phyloP scores from a whole-genome alignment of 2,113 vertebrate genomes.

The Tympanuchus pallidicinctus region DNA sequence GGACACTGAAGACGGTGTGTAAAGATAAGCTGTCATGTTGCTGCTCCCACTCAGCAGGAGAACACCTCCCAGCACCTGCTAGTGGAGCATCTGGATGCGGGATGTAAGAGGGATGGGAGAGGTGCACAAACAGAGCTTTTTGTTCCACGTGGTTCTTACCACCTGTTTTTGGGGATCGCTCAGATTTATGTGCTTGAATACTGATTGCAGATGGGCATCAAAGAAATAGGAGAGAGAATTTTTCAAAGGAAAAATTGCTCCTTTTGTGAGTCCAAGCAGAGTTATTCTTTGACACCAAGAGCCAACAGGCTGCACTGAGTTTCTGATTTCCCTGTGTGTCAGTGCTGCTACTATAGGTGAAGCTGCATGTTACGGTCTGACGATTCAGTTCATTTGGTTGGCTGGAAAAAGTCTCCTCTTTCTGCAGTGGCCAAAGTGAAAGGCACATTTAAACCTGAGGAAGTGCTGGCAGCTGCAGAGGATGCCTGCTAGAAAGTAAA shows the following conservation, averaged over 20 bases:
- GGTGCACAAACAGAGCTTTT: background rate
- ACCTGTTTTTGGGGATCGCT: background rate
- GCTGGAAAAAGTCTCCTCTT: background rate
- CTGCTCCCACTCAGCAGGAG: background rate
- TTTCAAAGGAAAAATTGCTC: background rate
- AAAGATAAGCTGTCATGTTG: background rate
- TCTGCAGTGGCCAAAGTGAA: background rate
- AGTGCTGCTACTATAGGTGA: background rate
- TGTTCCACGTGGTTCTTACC: background rate
- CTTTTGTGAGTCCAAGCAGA: background rate
- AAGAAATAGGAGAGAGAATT: background rate
- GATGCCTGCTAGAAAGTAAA: background rate
- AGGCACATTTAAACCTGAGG: background rate
- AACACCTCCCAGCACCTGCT: background rate
- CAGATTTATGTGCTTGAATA: background rate
- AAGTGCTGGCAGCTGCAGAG: background rate
- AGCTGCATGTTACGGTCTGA: background rate
- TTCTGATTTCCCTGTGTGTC: accelerated
- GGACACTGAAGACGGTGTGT: background rate
- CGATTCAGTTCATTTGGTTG: background rate
- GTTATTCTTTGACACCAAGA: background rate
- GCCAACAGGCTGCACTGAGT: background rate
- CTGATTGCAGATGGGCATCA: background rate
- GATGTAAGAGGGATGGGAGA: background rate
- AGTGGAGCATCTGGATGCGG: background rate